Conservation (phyloP, 1,140 invertebrate genomes). For the Popillia japonica region DNA sequence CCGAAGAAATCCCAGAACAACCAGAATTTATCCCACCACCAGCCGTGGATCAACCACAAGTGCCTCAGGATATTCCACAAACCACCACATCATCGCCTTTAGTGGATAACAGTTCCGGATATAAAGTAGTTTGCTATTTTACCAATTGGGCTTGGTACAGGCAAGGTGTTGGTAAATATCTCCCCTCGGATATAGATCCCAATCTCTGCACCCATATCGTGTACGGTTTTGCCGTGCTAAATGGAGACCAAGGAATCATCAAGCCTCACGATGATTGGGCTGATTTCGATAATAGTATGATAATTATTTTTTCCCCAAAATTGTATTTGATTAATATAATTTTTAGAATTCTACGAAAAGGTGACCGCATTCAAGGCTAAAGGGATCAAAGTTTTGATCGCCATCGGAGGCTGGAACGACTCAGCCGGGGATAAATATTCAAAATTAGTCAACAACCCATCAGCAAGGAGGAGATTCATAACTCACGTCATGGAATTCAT, state of each 20-base stretch:
- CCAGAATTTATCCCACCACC: slow-evolving; percentile 26
- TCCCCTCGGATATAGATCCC: slow-evolving; percentile 72
- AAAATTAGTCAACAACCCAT: slow-evolving; percentile 66
- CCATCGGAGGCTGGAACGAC: slow-evolving; percentile 78
- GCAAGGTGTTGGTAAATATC: slow-evolving; percentile 69
- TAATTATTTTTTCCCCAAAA: neutral
- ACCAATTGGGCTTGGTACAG: slow-evolving; percentile 77
- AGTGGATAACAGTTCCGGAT: slow-evolving; percentile 58
- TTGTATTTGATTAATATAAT: slow-evolving; percentile 4
- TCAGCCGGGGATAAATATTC: slow-evolving; percentile 74
- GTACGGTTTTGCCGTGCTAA: slow-evolving; percentile 76
- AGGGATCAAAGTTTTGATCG: slow-evolving; percentile 74
- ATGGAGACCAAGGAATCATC: slow-evolving; percentile 67
- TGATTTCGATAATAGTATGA: slow-evolving; percentile 71
- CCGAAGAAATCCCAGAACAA: neutral
- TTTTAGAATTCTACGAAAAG: slow-evolving; percentile 67
- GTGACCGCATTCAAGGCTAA: slow-evolving; percentile 65
- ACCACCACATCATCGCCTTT: slow-evolving; percentile 43
- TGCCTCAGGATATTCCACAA: slow-evolving; percentile 38
- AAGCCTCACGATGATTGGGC: slow-evolving; percentile 74
- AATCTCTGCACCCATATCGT: slow-evolving; percentile 77
- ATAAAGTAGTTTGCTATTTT: slow-evolving; percentile 75
- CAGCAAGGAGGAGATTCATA: slow-evolving; percentile 68
- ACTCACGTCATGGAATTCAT: slow-evolving; percentile 70
- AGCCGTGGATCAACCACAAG: slow-evolving; percentile 45